These are phyloP conservation scores for Margarornis squamiger DNA, from an alignment of 2,797 vertebrate species.

Conservation along the genomic window DNA sequence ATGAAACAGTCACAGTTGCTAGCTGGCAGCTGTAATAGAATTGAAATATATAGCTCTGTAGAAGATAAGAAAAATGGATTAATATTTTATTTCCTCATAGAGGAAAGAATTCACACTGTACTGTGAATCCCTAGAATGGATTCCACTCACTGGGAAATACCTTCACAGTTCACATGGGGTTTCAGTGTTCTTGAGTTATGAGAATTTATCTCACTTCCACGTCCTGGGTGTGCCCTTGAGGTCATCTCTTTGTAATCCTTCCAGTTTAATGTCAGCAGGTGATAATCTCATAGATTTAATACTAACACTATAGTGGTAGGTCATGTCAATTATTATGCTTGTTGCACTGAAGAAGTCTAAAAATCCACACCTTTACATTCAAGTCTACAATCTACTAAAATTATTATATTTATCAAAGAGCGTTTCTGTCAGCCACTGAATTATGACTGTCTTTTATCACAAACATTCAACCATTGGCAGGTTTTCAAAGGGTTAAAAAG, in stretches of 20 bases:
- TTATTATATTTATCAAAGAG: neutral
- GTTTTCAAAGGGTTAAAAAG: constrained; percentile 47
- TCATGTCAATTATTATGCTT: neutral
- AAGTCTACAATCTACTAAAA: neutral
- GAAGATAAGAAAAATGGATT: neutral
- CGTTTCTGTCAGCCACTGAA: neutral
- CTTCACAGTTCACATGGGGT: neutral
- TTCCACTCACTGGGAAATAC: neutral
- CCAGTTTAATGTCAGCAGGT: neutral
- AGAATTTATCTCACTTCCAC: neutral
- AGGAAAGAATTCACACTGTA: neutral
- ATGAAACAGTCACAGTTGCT: neutral
- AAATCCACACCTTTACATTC: neutral
- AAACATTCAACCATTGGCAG: neutral
- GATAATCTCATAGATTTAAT: neutral
- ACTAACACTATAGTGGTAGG: neutral
- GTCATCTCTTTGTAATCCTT: constrained; percentile 23
- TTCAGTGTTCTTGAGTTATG: neutral
- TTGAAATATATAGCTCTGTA: neutral
- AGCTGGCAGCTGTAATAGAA: neutral
- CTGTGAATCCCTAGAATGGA: neutral
- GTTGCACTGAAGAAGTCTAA: neutral
- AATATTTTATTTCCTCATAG: neutral
- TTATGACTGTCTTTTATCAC: neutral
- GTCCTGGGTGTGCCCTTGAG: neutral